A percentile compares a stretch with the other conserved stretches of the same genome.
These are phyloP conservation scores for Chrysopa pallens DNA, from an alignment of 1,140 invertebrate species.

Conservation along the genomic window DNA sequence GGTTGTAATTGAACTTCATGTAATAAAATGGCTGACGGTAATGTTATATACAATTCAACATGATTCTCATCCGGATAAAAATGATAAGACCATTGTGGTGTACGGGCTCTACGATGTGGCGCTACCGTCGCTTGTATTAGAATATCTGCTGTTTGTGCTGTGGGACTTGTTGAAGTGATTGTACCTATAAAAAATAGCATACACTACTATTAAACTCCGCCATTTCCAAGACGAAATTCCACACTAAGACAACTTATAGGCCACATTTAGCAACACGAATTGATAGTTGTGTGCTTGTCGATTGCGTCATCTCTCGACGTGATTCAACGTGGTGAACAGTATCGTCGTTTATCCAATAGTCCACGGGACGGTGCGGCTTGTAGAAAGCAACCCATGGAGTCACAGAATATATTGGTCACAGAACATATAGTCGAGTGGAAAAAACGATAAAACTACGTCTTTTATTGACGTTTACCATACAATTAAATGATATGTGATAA, in stretches of 20 bases:
- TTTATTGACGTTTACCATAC: too few relatives aligned
- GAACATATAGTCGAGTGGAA: too few relatives aligned
- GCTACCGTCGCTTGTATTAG: slow-evolving; percentile 46
- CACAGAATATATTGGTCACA: too few relatives aligned
- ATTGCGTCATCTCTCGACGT: too few relatives aligned
- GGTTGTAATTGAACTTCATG: slow-evolving; percentile 79
- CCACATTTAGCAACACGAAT: slow-evolving; percentile 8
- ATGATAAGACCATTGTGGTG: slow-evolving; percentile 81
- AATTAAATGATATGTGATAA: too few relatives aligned
- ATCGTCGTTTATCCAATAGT: too few relatives aligned
- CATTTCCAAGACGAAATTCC: slow-evolving; percentile 8
- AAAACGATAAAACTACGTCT: too few relatives aligned
- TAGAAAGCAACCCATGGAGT: too few relatives aligned
- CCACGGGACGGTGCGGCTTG: too few relatives aligned
- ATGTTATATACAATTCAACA: slow-evolving; percentile 67
- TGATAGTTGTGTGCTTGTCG: too few relatives aligned
- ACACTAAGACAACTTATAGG: neutral
- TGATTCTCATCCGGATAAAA: slow-evolving; percentile 81
- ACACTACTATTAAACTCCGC: slow-evolving; percentile 7
- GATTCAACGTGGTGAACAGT: too few relatives aligned
- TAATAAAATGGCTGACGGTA: slow-evolving; percentile 78
- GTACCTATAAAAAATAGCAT: slow-evolving; percentile 32
- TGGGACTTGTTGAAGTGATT: slow-evolving; percentile 64
- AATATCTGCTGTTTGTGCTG: slow-evolving; percentile 72
- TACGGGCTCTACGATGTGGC: slow-evolving; percentile 62